Conservation (phyloP, 2,797 vertebrate genomes). For the Acridotheres tristis region DNA sequence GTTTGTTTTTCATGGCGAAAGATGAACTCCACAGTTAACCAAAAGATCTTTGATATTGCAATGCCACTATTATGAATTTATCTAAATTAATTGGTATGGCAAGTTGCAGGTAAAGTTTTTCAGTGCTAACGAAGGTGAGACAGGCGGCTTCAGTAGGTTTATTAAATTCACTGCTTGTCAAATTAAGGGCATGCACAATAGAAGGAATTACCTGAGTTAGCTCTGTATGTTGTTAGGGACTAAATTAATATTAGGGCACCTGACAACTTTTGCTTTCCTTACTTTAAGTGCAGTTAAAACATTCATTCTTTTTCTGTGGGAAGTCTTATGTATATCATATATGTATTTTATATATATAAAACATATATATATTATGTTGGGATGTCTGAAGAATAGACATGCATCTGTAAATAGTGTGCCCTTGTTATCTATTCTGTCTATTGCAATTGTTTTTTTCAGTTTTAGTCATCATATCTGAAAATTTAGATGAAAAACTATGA, state of each 20-base stretch:
- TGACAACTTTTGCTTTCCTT: not conserved
- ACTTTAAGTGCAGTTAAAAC: not conserved
- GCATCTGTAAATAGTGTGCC: not conserved
- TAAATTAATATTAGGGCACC: not conserved
- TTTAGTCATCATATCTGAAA: not conserved
- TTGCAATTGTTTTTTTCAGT: not conserved
- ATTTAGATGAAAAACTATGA: not conserved
- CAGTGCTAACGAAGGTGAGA: not conserved
- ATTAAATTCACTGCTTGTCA: not conserved
- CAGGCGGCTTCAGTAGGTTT: not conserved
- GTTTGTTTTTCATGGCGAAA: not conserved
- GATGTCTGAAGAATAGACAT: not conserved
- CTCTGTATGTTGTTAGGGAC: not conserved
- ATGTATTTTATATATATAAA: too few species aligned
- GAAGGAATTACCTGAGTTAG: not conserved
- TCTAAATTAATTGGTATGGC: not conserved
- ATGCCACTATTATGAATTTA: not conserved
- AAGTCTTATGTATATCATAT: not conserved
- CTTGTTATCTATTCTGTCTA: not conserved
- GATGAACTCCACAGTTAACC: not conserved
- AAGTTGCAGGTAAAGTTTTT: not conserved
- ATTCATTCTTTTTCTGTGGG: not conserved
- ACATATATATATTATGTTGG: not conserved
- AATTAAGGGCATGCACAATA: not conserved
- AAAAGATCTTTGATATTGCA: not conserved